These are phyloP conservation scores for Dynastes maya DNA, from an alignment of 2,888 invertebrate genomes.

Conservation along the genomic window DNA sequence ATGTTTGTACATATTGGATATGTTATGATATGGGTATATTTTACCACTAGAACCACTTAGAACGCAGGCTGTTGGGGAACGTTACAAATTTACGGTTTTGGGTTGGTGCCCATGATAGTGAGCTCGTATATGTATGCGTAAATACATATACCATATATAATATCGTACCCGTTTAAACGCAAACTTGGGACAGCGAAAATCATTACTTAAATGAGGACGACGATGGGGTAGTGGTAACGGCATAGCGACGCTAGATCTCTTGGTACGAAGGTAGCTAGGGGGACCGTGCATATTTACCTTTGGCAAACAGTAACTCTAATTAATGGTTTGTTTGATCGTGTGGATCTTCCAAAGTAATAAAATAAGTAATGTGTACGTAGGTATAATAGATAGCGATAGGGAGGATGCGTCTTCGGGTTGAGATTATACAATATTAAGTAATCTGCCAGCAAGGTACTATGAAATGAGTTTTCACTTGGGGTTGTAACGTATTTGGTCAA, in stretches of 20 bases:
- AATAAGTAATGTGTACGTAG: conserved; percentile 31
- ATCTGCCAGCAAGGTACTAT: too few relatives aligned
- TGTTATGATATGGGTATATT: conserved; percentile 4
- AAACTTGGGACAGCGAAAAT: conserved; percentile 39
- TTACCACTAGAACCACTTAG: neutral
- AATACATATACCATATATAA: conserved; percentile 2
- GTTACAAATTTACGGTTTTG: conserved; percentile 26
- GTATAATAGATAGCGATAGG: neutral
- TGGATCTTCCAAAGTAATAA: conserved; percentile 45
- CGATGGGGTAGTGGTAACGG: conserved; percentile 22
- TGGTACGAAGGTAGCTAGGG: conserved; percentile 1
- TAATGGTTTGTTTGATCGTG: conserved; percentile 46
- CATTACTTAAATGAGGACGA: conserved; percentile 41
- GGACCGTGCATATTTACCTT: conserved; percentile 37
- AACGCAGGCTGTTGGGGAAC: neutral
- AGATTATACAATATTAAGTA: too few relatives aligned
- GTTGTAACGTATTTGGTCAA: too few relatives aligned
- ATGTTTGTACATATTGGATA: conserved; percentile 8
- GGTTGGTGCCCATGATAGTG: neutral
- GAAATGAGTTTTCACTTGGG: too few relatives aligned
- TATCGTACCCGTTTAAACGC: conserved; percentile 21
- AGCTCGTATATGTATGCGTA: neutral
- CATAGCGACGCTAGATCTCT: neutral
- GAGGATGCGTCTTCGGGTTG: neutral
- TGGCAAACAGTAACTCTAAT: conserved; percentile 41